phyloP scores from a whole-genome alignment of 2,888 invertebrate species.

The Aethes cnicana region DNA sequence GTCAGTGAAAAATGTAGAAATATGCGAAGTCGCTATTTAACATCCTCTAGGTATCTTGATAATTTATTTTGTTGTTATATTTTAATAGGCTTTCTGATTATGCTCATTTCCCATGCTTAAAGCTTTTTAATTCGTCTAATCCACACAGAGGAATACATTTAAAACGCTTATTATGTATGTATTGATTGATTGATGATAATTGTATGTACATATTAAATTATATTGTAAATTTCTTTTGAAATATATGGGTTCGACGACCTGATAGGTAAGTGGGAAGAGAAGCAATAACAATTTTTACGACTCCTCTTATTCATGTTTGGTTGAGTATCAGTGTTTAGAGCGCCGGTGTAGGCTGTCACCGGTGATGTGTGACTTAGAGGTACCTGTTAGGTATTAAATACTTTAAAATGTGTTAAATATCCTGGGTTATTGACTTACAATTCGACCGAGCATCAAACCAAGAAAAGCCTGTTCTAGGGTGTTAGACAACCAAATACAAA shows the following conservation, averaged over 20 bases:
- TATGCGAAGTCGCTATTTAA: conserved; percentile 5
- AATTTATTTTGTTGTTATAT: conserved; percentile 29
- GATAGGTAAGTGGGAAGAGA: conserved; percentile 68
- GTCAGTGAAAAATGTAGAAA: conserved; percentile 1
- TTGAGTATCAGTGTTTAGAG: conserved; percentile 46
- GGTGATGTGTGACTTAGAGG: no score
- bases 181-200: conserved; percentile 71
- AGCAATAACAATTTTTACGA: conserved; percentile 73
- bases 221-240: conserved; percentile 67
- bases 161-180: conserved; percentile 38
- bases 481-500: no score
- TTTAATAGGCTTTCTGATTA: conserved; percentile 25
- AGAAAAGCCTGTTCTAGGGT: no score
- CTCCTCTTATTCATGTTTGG: conserved; percentile 56
- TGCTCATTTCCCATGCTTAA: conserved; percentile 22
- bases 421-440: no score
- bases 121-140: conserved; percentile 28
- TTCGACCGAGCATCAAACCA: no score
- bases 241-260: conserved; percentile 67
- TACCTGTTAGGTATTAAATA: no score
- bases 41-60: conserved; percentile 19
- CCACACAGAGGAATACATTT: conserved; percentile 25
- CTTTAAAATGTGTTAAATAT: no score
- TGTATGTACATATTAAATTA: conserved; percentile 70
- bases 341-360: not conserved